Evolutionary conservation across 2,888 invertebrate species (phyloP), one percentile per base, ranked within the genome.

Genomic region (Eupeodes luniger): DNA sequence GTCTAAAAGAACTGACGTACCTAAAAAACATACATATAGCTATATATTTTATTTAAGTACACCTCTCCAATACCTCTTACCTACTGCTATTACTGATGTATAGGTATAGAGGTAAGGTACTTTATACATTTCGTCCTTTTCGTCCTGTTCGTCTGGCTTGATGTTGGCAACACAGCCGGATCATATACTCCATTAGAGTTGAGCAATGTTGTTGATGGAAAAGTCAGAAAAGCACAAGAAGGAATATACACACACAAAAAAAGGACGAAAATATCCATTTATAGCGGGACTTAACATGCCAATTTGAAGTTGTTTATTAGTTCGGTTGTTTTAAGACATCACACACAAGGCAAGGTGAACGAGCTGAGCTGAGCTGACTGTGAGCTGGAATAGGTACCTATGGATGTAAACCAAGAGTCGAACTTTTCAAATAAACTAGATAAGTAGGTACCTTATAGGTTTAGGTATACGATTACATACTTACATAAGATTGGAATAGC

Each of bases 231-330:
- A 64, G 10, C n/a, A 57, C 34, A 36, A 55, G 12, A n/a, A 64
- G 11, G n/a, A 34, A 34, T 27, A 27, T 27, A 69, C 47, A 47
- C 14, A 16, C 0, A 34, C n/a, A 19, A 61, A 70, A 72, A 36
- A 64, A 79, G 82, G 78, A 79, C 75, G 70, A 79, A 49, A 72
- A 70, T 78, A 75, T 62, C 61, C 47, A 53, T 67, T 78, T 78
- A 76, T 76, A 81, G 77, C 87, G 53, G 74, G 83, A 88, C 87
- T 80, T 80, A 83, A 88, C 87, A 84, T 88, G 81, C 84, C 87
- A 88, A 88, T 83, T 87, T 87, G 57, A 84, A 88, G 81, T 81
- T 84, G 84, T 88, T 87, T 83, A 87, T 83, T 87, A 87, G 83
- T 80, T 87, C 47, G 80, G 70, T 76, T 76, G 79, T 47, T 59